Conservation (phyloP, 2,797 vertebrate species). For the Thamnophis elegans region DNA sequence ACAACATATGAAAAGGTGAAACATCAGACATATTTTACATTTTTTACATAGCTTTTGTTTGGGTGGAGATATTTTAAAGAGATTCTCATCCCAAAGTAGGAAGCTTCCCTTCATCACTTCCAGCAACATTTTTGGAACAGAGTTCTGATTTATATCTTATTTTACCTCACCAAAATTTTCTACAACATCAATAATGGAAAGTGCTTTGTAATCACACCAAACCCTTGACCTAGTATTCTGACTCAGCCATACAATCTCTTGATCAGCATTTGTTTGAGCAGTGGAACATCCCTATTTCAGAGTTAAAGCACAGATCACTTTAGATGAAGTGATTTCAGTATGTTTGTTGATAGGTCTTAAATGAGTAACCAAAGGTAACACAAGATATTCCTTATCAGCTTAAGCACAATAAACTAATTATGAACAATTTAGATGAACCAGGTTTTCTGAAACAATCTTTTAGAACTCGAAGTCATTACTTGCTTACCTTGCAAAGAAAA, state of each 20-base stretch:
- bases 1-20: not conserved
- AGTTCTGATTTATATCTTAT: not conserved
- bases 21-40: not conserved
- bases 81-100: not conserved
- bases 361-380: not conserved
- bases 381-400: not conserved
- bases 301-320: not conserved
- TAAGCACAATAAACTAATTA: not conserved
- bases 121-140: not conserved
- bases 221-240: not conserved
- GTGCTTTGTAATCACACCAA: not conserved
- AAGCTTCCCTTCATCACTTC: not conserved
- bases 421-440: not conserved
- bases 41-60: not conserved
- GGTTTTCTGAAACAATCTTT: not conserved
- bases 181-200: not conserved
- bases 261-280: not conserved
- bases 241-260: slow-evolving; percentile 37
- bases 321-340: not conserved
- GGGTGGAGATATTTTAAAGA: not conserved
- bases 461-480: not conserved
- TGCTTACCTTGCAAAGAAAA: slow-evolving; percentile 5
- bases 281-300: slow-evolving; percentile 36
- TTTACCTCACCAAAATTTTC: slow-evolving; percentile 3
- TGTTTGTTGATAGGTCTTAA: not conserved